Evolutionary conservation across 2,888 invertebrate species (phyloP).

Genomic region (Pachymerium ferrugineum): DNA sequence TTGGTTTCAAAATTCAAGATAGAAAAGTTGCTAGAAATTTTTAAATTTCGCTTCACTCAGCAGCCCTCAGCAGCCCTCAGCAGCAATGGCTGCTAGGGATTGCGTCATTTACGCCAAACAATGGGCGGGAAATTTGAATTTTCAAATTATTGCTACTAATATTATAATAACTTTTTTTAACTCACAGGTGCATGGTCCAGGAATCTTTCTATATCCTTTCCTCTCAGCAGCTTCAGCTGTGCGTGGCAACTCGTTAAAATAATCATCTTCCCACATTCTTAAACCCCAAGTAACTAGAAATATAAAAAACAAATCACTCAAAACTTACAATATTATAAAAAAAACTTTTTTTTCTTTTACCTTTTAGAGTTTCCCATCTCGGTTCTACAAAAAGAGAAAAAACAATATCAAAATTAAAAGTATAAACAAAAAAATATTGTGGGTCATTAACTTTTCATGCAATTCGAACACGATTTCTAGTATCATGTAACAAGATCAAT

Average conservation of each 20-base stretch:
- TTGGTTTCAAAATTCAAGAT: too few species aligned
- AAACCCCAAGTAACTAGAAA: constrained; percentile 29
- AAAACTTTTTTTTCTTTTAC: neutral
- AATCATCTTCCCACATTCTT: constrained; percentile 32
- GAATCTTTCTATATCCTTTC: constrained; percentile 28
- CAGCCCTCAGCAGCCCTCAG: too few species aligned
- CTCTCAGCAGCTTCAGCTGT: constrained; percentile 30
- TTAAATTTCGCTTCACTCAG: too few species aligned
- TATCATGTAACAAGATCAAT: neutral
- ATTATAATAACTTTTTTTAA: neutral
- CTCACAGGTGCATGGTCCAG: constrained; percentile 31
- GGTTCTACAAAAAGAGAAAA: constrained; percentile 1
- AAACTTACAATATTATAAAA: neutral
- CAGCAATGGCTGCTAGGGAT: neutral
- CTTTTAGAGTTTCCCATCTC: constrained; percentile 31
- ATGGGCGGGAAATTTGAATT: neutral
- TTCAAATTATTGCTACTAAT: neutral
- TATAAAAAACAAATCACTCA: neutral
- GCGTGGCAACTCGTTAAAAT: constrained; percentile 31
- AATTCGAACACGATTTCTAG: too few species aligned
- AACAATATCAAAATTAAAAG: neutral
- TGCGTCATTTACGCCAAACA: neutral
- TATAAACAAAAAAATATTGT: neutral
- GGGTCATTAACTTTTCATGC: neutral
- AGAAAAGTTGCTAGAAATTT: too few species aligned